Conservation (phyloP, 2,888 invertebrate genomes). For the Tortrix viridana region DNA sequence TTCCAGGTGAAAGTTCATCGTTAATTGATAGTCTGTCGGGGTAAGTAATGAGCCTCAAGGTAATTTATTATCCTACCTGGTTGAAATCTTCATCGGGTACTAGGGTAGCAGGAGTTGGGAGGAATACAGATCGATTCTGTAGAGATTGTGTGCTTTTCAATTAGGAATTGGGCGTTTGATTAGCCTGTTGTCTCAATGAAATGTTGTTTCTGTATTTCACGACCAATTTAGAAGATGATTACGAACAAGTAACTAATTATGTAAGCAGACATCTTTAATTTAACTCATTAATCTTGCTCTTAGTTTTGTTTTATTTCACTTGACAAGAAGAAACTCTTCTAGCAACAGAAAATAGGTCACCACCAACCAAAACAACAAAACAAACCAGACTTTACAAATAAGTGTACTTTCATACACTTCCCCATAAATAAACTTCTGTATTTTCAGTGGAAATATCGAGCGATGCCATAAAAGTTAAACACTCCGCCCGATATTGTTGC, state of each 20-base stretch:
- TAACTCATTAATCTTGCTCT: no score
- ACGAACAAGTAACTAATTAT: no score
- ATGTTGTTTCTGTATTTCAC: not conserved
- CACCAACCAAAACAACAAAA: no score
- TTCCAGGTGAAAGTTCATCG: constrained; percentile 13
- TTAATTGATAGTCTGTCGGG: constrained; percentile 13
- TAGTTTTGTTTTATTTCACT: no score
- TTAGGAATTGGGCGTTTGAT: not conserved
- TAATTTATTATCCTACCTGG: constrained; percentile 12
- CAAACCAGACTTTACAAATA: no score
- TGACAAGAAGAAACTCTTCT: no score
- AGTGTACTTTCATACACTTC: no score
- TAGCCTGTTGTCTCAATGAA: not conserved
- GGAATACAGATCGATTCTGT: constrained; percentile 5
- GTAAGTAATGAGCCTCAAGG: constrained; percentile 13
- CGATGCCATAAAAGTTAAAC: constrained; percentile 33
- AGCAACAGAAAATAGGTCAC: no score
- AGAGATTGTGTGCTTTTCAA: not conserved
- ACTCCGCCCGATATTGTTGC: constrained; percentile 28
- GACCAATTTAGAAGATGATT: no score
- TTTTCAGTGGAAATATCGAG: constrained; percentile 2
- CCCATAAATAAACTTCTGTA: not conserved
- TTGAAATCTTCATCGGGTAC: constrained; percentile 17
- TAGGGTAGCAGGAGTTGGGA: constrained; percentile 7
- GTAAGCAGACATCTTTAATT: no score